Base-by-base conservation (phyloP, 2,888 invertebrate species). In the Cyrtodaria siliqua region DNA sequence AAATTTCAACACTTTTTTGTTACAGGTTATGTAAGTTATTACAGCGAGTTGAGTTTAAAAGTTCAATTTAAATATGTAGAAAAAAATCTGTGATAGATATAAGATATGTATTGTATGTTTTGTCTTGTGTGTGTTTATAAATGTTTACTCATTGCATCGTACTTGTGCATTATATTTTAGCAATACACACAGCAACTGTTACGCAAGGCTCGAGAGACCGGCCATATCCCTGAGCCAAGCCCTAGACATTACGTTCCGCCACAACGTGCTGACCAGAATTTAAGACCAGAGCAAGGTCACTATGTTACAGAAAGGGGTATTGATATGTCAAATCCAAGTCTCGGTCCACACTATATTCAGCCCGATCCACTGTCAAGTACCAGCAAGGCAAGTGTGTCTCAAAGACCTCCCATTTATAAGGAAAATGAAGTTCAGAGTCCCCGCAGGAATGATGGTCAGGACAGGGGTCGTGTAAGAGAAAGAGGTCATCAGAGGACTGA, bases 131-230 rank as follows among this genome's bases (percentile, higher is more conserved):
- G 33, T 33, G n/a, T n/a, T n/a, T n/a, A n/a, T 33, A 33, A 33
- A 8, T 33, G 33, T 33, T 47, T 24, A n/a, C 8, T 59, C 24
- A 20, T 40, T 44, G 33, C 26, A 3, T 26, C 14, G 20, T 4
- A 50, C n/a, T 38, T 47, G 16, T 23, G 14, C n/a, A 20, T 52
- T 24, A 57, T 44, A 38, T 47, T 64, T 26, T 75, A 83, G 83
- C 83, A 83, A 83, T 47, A 62, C 53, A 26, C 60, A 42, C 59
- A 78, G 20, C 79, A 78, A 49, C 57, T 80, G 16, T 26, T 68
- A 16, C 42, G 59, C 23, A 76, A 68, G 68, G 78, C 78, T 4
- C 4, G 33, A 33, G 6, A 33, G 33, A 12, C 33, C 12, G 33
- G 33, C 12, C 6, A 33, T 4, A 33, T 33, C 12, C 12, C 12